phyloP scores from a whole-genome alignment of 2,113 vertebrate species.

The Passer domesticus region DNA sequence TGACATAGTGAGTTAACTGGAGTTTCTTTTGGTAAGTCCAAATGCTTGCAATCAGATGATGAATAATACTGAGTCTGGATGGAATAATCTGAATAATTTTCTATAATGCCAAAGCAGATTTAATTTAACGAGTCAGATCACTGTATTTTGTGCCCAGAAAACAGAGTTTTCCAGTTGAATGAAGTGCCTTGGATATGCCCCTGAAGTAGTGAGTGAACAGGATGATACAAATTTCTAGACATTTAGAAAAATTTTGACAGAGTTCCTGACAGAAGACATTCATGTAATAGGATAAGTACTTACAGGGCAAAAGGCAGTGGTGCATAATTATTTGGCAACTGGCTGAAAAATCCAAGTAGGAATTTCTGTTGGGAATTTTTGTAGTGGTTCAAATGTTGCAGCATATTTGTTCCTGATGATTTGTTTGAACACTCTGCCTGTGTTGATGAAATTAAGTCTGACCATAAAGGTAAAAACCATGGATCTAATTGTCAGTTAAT shows the following conservation, averaged over 20 bases:
- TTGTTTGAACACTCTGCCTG: background rate
- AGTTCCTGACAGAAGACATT: background rate
- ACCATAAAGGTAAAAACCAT: background rate
- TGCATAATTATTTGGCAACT: background rate
- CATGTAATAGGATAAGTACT: background rate
- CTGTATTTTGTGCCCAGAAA: background rate
- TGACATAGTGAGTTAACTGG: background rate
- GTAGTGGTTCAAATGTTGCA: background rate
- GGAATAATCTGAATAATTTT: slow-evolving; percentile 1
- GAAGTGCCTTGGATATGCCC: background rate
- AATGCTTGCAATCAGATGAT: background rate
- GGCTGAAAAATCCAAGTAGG: background rate
- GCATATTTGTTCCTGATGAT: background rate
- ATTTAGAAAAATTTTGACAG: background rate
- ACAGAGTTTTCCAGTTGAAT: background rate
- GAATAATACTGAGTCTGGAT: background rate
- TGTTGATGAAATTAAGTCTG: background rate
- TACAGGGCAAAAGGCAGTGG: background rate
- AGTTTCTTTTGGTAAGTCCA: background rate
- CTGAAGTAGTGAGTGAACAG: background rate
- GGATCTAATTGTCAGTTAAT: background rate
- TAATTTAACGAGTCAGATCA: background rate
- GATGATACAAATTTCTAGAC: background rate
- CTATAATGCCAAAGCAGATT: background rate
- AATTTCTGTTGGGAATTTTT: background rate